Base-by-base conservation (phyloP, 1,140 invertebrate species). In the Sycobia sp. region DNA sequence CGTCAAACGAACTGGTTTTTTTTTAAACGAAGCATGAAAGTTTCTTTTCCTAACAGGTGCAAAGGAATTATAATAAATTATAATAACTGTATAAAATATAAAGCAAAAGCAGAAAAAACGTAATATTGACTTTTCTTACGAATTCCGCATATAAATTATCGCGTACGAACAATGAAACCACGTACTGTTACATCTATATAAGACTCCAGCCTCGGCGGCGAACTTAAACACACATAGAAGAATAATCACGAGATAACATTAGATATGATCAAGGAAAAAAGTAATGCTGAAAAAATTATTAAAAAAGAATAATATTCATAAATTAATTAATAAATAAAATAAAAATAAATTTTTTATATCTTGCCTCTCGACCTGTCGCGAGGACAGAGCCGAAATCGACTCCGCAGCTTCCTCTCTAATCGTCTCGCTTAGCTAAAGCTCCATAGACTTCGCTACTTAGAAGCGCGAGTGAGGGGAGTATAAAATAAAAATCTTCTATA, bases 371-470 rank as follows among this genome's bases (percentile, higher is more conserved):
- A 63, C 34, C 51, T 36, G 13, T 57, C 53, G 57, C n/a, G 46
- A 20, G 9, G 20, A 25, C 23, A 55, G 43, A 27, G 43, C 23
- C 50, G 49, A 22, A 20, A 13, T 49, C 27, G 50, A 57, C 50
- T 49, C 39, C 39, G 38, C 53, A 65, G 58, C 64, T 62, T 67
- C 65, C 50, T 64, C 63, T 58, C 55, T 70, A 68, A 66, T 69
- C 73, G 70, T 73, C 71, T 75, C 61, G 73, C 71, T 74, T 73
- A 71, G 70, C 71, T 77, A 71, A 71, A 76, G 67, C 47, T 69
- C 62, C n/a, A n/a, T 71, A 66, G 66, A 67, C 62, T 68, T 65
- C 69, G 69, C 67, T 76, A 70, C 66, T 60, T 67, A 72, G 50
- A 65, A 36, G 46, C 20, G 20, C 4, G 14, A 58, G n/a, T n/a